Percentiles rank a stretch among this genome's conserved stretches.
phyloP scores from a whole-genome alignment of 2,113 vertebrate species.

The Upupa epops region DNA sequence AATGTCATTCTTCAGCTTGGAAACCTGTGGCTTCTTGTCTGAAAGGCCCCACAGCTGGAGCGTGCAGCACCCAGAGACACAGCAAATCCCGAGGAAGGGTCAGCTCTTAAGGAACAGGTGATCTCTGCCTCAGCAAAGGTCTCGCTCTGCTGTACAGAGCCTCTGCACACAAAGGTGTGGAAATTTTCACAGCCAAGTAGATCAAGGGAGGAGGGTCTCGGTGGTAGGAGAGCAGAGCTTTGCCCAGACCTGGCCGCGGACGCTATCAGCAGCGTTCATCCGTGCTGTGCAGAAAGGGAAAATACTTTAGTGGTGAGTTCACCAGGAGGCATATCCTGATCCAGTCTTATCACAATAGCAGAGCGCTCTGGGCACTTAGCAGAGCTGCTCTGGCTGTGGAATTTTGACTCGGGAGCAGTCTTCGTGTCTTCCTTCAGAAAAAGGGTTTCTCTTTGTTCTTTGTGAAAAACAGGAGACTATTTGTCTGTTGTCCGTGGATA shows the following conservation, averaged over 20 bases:
- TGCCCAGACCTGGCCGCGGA: not conserved
- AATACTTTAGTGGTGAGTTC: slow-evolving; percentile 36
- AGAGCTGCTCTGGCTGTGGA: not conserved
- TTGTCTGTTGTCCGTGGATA: slow-evolving; percentile 54
- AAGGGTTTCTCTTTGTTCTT: slow-evolving; percentile 40
- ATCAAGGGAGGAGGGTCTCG: not conserved
- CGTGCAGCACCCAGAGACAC: not conserved
- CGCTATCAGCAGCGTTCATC: slow-evolving; percentile 32
- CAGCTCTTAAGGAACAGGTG: not conserved
- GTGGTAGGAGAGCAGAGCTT: slow-evolving; percentile 12
- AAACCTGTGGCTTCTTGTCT: not conserved
- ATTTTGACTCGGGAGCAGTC: not conserved
- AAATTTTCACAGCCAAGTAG: not conserved
- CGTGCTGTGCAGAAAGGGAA: slow-evolving; percentile 38
- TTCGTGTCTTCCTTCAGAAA: slow-evolving; percentile 30
- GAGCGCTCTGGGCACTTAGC: slow-evolving; percentile 7
- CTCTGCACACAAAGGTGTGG: not conserved
- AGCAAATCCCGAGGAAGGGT: not conserved
- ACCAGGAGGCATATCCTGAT: slow-evolving; percentile 49
- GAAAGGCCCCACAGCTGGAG: not conserved
- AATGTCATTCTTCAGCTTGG: not conserved
- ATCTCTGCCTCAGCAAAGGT: not conserved
- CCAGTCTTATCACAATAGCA: slow-evolving; percentile 59
- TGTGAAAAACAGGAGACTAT: slow-evolving; percentile 13
- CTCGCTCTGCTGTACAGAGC: not conserved